phyloP scores from a whole-genome alignment of 2,113 vertebrate genomes.

The Poeciliopsis occidentalis region DNA sequence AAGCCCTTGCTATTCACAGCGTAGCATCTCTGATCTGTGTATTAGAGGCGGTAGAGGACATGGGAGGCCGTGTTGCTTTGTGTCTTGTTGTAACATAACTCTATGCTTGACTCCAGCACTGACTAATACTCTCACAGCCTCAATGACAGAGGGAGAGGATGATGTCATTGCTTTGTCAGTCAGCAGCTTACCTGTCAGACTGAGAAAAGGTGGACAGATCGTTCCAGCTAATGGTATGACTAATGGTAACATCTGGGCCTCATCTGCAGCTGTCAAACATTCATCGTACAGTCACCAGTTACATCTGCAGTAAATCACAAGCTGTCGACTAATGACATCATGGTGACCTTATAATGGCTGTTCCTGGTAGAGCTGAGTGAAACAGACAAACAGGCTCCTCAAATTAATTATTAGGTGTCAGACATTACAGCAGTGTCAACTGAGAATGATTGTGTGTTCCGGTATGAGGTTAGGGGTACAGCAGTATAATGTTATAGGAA shows the following conservation, averaged over 20 bases:
- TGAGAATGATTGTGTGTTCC: neutral
- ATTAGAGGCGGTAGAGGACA: conserved; percentile 15
- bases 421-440: conserved; percentile 12
- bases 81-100: conserved; percentile 43
- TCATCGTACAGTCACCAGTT: conserved; percentile 14
- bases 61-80: neutral
- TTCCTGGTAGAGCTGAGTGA: conserved; percentile 51
- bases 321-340: conserved; percentile 66
- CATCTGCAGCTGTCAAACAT: conserved; percentile 39
- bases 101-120: conserved; percentile 11
- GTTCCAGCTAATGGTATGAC: conserved; percentile 51
- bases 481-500: neutral
- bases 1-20: conserved; percentile 59
- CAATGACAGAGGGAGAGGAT: conserved; percentile 10
- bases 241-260: conserved; percentile 49
- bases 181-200: conserved; percentile 53
- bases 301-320: conserved; percentile 67
- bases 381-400: conserved; percentile 53
- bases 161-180: conserved; percentile 57
- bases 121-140: conserved; percentile 34
- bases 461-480: neutral
- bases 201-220: neutral
- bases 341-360: conserved; percentile 49
- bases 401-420: conserved; percentile 45
- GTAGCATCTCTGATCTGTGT: conserved; percentile 38